These are phyloP conservation scores for Ispidina lecontei DNA, from an alignment of 2,797 vertebrate genomes.

Conservation along the genomic window DNA sequence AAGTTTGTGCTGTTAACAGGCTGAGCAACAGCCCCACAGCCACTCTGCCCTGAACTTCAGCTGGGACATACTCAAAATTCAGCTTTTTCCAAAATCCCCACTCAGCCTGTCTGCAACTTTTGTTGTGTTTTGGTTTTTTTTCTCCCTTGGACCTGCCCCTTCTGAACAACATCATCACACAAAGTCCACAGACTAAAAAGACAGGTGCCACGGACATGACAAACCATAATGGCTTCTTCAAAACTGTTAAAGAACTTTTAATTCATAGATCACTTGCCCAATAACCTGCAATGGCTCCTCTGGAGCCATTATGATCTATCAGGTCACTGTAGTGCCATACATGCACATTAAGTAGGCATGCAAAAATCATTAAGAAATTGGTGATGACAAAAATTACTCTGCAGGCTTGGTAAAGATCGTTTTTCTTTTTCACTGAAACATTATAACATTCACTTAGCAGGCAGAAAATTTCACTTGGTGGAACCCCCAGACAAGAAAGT, in stretches of 20 bases:
- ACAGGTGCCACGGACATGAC: constrained; percentile 63
- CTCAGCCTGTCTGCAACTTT: not conserved
- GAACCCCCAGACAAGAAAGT: not conserved
- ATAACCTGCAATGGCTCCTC: constrained; percentile 71
- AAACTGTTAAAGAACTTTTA: constrained; percentile 70
- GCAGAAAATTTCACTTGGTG: not conserved
- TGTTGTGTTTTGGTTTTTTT: not conserved
- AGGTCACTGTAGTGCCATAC: constrained; percentile 62
- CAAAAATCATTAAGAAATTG: constrained; percentile 74
- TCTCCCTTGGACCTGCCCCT: not conserved
- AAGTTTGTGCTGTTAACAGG: constrained; percentile 6
- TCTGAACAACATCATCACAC: not conserved
- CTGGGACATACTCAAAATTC: not conserved
- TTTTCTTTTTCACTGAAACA: constrained; percentile 52
- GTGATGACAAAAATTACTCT: constrained; percentile 73
- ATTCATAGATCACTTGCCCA: constrained; percentile 72
- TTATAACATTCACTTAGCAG: not conserved
- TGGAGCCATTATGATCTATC: constrained; percentile 68
- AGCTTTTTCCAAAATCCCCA: not conserved
- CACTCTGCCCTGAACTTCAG: not conserved
- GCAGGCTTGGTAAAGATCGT: constrained; percentile 52
- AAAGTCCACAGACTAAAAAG: constrained; percentile 41
- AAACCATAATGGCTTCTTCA: constrained; percentile 44
- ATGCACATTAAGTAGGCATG: constrained; percentile 62
- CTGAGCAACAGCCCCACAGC: not conserved